Conservation (phyloP, 1,140 invertebrate genomes). For the Scaptodrosophila lebanonensis region DNA sequence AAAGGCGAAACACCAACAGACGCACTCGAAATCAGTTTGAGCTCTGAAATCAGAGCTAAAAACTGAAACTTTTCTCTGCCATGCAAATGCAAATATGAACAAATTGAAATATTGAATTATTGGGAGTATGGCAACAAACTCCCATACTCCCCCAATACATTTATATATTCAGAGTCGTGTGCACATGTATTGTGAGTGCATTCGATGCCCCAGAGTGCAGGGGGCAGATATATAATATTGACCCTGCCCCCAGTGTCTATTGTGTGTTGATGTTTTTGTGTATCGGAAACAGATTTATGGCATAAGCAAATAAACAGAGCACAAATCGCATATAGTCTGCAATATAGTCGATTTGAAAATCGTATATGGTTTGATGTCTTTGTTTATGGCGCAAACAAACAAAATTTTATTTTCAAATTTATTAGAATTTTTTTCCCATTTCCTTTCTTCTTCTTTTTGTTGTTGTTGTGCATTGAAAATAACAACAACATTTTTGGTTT, state of each 20-base stretch:
- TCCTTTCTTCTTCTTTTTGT: slow-evolving; percentile 16
- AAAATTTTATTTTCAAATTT: slow-evolving; percentile 54
- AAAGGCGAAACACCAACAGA: neutral
- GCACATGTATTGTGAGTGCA: too few relatives aligned
- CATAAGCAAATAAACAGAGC: slow-evolving; percentile 19
- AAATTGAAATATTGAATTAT: slow-evolving; percentile 70
- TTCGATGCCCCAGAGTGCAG: slow-evolving; percentile 27
- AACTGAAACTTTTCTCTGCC: slow-evolving; percentile 4
- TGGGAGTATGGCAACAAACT: slow-evolving; percentile 23
- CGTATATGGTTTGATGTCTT: slow-evolving; percentile 46
- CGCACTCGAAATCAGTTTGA: slow-evolving; percentile 17
- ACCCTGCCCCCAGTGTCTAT: too few relatives aligned
- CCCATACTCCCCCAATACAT: slow-evolving; percentile 3
- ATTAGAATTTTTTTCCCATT: slow-evolving; percentile 33
- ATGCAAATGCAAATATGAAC: slow-evolving; percentile 44
- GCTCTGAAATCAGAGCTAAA: slow-evolving; percentile 27
- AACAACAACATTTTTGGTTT: slow-evolving; percentile 1
- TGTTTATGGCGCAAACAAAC: slow-evolving; percentile 46
- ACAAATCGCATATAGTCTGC: too few relatives aligned
- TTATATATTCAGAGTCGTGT: too few relatives aligned
- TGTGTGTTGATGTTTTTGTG: neutral
- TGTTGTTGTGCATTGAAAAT: neutral
- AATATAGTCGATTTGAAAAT: slow-evolving; percentile 37
- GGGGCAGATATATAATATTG: slow-evolving; percentile 13
- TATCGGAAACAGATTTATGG: slow-evolving; percentile 7